Evolutionary conservation across 2,888 invertebrate species (phyloP).

Genomic region (Ligdia adustata): DNA sequence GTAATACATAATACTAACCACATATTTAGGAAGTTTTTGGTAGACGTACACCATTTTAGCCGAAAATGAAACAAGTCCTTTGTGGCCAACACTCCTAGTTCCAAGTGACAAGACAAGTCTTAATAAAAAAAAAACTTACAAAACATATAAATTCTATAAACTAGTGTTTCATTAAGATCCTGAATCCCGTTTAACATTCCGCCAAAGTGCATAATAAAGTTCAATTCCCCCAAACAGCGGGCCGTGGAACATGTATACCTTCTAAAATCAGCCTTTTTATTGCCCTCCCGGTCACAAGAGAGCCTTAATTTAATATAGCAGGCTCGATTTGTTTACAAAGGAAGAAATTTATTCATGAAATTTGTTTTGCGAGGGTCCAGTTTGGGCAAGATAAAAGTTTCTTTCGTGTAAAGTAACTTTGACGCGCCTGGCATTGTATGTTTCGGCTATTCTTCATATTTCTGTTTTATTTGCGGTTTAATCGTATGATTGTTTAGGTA

Average conservation of each 20-base stretch:
- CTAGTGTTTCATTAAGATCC: constrained; percentile 4
- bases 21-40: too few species aligned
- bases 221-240: constrained; percentile 23
- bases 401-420: constrained; percentile 63
- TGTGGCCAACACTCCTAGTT: too few species aligned
- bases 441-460: constrained; percentile 53
- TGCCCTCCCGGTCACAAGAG: constrained; percentile 63
- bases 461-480: constrained; percentile 36
- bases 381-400: constrained; percentile 61
- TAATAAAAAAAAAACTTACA: too few species aligned
- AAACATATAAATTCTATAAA: constrained; percentile 1
- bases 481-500: background rate
- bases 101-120: too few species aligned
- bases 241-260: constrained; percentile 38
- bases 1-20: too few species aligned
- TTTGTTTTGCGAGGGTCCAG: constrained; percentile 74
- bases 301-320: constrained; percentile 77
- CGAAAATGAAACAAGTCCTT: too few species aligned
- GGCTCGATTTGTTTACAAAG: constrained; percentile 82
- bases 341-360: constrained; percentile 83
- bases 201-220: constrained; percentile 31
- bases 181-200: constrained; percentile 1
- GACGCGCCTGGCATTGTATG: constrained; percentile 49
- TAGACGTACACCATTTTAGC: too few species aligned
- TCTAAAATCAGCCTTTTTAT: constrained; percentile 59